Evolutionary conservation across 2,797 vertebrate species (phyloP), one percentile per base, ranked within the genome.

Genomic region (Epinephelus awoara): DNA sequence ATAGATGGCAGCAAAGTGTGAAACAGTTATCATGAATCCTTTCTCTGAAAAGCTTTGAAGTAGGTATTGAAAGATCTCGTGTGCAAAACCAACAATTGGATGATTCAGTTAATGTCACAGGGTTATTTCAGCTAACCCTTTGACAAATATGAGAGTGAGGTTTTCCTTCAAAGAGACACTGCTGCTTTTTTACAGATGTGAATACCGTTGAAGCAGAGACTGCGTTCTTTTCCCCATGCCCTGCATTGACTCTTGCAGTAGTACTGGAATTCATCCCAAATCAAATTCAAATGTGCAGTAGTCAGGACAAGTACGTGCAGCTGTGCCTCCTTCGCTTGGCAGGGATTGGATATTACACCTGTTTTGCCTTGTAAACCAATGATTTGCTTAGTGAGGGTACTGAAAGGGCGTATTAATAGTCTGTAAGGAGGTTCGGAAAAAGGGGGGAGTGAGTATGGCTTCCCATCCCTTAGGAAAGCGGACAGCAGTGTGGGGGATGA

Each of bases 361-460:
- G 88, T 87, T 91, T 84, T 76, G 25, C 61, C 82, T 89, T 85
- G 86, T 89, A 90, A 88, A 85, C 76, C 83, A 88, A 87, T 82
- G 66, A 87, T 82, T 88, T 89, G 74, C 82, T 85, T 72, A 59
- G 74, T 66, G 65, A 73, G 80, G 66, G 46, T 74, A 80, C 51
- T 72, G 72, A 54, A 68, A 80, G 78, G 67, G 73, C 54, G 17
- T 83, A 89, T 88, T 86, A 89, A 88, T 87, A 79, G 84, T 80
- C 79, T 83, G 79, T 77, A 82, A 84, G 66, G 62, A 79, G 17
- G 70, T 75, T 84, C 6, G 19, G 64, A 62, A 73, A 73, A 58
- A 19, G 44, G 47, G 21, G 49, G 49, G 56, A 29, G 27, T 13
- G 40, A 72, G 80, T 64, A 73, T 75, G 77, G 70, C 46, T 73